These are phyloP conservation scores for Spilosoma lubricipeda DNA, from an alignment of 2,888 invertebrate genomes.

Conservation along the genomic window DNA sequence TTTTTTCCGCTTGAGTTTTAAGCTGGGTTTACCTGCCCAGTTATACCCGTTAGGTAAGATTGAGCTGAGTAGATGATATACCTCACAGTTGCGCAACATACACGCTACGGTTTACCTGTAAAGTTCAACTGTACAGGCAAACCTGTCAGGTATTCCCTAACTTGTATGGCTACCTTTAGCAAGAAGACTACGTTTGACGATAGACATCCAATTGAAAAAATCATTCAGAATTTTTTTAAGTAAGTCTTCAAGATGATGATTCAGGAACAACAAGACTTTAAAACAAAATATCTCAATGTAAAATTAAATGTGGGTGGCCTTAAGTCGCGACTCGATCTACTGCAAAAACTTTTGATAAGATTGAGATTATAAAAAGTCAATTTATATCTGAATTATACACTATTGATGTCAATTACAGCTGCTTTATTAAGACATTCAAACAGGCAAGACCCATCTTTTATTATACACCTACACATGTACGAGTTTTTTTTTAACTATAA, in stretches of 20 bases:
- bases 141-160: too few species aligned
- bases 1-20: too few species aligned
- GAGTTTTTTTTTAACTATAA: neutral
- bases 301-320: neutral
- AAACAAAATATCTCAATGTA: neutral
- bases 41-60: too few species aligned
- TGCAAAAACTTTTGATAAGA: neutral
- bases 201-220: neutral
- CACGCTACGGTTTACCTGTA: too few species aligned
- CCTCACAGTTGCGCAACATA: too few species aligned
- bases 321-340: neutral
- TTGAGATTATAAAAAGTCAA: neutral
- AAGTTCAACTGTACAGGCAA: too few species aligned
- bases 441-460: neutral
- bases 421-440: neutral
- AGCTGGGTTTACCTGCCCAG: too few species aligned
- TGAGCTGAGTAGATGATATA: too few species aligned
- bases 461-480: neutral
- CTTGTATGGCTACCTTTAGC: too few species aligned
- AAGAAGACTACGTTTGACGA: neutral
- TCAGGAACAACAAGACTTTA: neutral
- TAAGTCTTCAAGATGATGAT: neutral
- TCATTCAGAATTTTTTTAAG: neutral
- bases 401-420: neutral
- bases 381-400: neutral